Conservation (phyloP, 2,113 vertebrate genomes). For the Elanus axillaris region DNA sequence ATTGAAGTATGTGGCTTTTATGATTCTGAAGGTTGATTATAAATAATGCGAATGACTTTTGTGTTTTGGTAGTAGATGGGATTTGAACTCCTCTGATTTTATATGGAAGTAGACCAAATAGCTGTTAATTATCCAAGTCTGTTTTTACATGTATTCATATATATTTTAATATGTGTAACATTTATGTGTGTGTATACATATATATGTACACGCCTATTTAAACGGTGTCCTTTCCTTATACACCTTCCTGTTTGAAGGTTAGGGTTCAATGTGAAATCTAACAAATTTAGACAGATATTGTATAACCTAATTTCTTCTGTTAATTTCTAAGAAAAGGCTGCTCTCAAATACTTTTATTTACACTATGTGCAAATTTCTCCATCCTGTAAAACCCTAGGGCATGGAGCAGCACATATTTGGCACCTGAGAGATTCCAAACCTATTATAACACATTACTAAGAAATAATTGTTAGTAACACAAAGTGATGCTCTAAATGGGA, state of each 20-base stretch:
- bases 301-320: background rate
- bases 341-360: background rate
- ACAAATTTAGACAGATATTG: background rate
- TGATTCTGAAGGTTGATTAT: background rate
- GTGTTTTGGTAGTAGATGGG: background rate
- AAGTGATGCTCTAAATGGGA: background rate
- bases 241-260: background rate
- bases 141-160: background rate
- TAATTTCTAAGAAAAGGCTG: background rate
- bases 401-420: background rate
- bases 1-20: background rate
- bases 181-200: background rate
- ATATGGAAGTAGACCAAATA: background rate
- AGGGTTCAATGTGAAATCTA: background rate
- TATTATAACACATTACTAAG: background rate
- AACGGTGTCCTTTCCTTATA: background rate
- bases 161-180: background rate
- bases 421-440: background rate
- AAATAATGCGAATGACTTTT: background rate
- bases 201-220: background rate
- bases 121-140: background rate
- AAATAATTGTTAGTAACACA: background rate
- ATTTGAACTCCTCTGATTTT: background rate
- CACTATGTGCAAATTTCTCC: background rate
- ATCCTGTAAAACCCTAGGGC: background rate